Evolutionary conservation across 2,797 vertebrate species (phyloP), one percentile per base, ranked within the genome.

Genomic region (Sphenodon punctatus): DNA sequence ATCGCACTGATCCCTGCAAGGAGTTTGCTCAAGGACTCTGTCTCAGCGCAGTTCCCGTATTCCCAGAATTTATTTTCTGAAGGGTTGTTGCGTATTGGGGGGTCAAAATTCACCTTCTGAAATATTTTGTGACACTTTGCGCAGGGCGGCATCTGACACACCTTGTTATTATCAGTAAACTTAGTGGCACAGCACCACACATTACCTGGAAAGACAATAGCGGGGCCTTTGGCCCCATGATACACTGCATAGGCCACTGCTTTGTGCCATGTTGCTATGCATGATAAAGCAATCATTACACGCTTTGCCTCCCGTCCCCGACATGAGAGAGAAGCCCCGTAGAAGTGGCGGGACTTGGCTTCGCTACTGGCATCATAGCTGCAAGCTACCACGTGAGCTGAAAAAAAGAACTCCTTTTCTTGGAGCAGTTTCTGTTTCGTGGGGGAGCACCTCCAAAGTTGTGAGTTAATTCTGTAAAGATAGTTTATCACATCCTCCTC

Each of bases 21-120:
- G 38, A 32, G 45, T 19, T 43, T 58, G 46, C 60, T 48, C 1
- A 15, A n/a, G 48, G 55, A 15, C 11, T 56, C 38, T 2, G 4
- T 49, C n/a, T 75, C 66, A 0, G 5, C 2, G 3, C 43, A 46
- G 32, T 38, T 63, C 22, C 38, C 48, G 0, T 17, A 7, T 1
- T 3, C 19, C 46, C 15, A 11, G 0, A 16, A 34, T 15, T 9
- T 1, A 3, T 4, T 13, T 19, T 8, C 2, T 12, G 1, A 4
- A 20, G 27, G 22, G 8, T 5, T 7, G 14, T 6, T 8, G 20
- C 6, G 3, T 25, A 7, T 5, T 4, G 38, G 13, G 17, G 20
- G 7, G 51, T 61, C 32, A 11, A 56, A 43, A 16, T 2, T 7
- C 2, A 64, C 30, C 3, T 23, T 39, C 25, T 12, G 19, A 8